These are phyloP conservation scores for Oxyruncus cristatus DNA, from an alignment of 2,113 vertebrate species.

Conservation along the genomic window DNA sequence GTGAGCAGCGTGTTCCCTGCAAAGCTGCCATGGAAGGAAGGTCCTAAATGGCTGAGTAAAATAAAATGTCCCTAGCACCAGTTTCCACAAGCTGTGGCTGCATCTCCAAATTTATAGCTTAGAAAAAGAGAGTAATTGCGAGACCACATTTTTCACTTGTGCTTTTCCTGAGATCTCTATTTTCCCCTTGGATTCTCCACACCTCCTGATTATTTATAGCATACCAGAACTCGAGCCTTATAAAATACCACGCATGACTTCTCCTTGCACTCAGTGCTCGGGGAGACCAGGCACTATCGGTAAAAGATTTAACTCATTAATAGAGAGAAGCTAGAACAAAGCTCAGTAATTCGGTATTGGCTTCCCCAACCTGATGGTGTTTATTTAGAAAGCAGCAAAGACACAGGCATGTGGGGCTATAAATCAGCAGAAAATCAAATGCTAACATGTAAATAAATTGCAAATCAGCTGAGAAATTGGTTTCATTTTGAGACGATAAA, in stretches of 20 bases:
- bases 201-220: constrained; percentile 42
- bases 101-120: background rate
- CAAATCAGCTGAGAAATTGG: constrained; percentile 80
- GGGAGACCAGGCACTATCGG: background rate
- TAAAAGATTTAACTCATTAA: constrained; percentile 54
- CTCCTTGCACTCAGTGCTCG: background rate
- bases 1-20: background rate
- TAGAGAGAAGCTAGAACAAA: constrained; percentile 44
- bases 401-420: constrained; percentile 66
- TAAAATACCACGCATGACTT: constrained; percentile 27
- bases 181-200: constrained; percentile 25
- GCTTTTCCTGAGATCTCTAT: constrained; percentile 26
- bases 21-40: background rate
- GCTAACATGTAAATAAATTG: constrained; percentile 81
- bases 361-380: constrained; percentile 48
- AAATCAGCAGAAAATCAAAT: constrained; percentile 81
- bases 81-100: background rate
- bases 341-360: background rate
- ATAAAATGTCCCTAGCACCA: background rate
- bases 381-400: constrained; percentile 73
- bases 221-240: background rate
- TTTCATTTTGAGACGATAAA: constrained; percentile 75
- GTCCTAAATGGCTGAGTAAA: background rate
- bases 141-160: background rate
- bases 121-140: background rate